Evolutionary conservation across 37 sponge, comb jelly and placozoan species (phyloP), one percentile per base, ranked within the genome.

Genomic region (Theonella swinhoei): DNA sequence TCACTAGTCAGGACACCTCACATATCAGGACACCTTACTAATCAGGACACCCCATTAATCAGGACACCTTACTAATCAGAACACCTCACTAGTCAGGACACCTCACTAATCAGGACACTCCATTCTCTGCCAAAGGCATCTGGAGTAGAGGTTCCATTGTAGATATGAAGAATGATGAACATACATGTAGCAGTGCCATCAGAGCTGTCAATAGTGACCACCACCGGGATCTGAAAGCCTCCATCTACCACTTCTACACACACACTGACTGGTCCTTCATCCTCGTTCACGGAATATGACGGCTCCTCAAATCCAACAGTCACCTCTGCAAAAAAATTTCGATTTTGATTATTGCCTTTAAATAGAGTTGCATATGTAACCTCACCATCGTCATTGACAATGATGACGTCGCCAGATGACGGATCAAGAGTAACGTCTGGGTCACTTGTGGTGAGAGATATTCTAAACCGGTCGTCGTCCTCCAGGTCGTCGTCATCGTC

Each of bases 381-480:
- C 54, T 68, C 1, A 80, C 80, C 59, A 0, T 69, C 70, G 20
- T 19, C 8, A 25, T 80, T 67, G 17, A 31, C 31, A 28, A 80
- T 80, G 36, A 11, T 69, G 36, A 80, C 70, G 5, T 39, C 25
- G 4, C 68, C 70, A 28, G 26, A 29, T 24, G 42, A 23, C 58
- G 59, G 54, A 14, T 47, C 54, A 14, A 47, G 54, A 14, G 14
- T 42, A 22, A 80, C 80, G 20, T 68, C 54, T 17, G 54, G 34
- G 33, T 80, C 80, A 8, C 5, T 30, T 14, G 26, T 75, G 8
- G 36, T 66, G 25, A 83, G 75, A 4, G n/a, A 1, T 0, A 74
- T 43, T 14, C 7, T 74, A 67, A 83, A 83, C 19, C 0, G 11
- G 67, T 83, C 83, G 4, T n/a, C 1, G 0, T 7, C 32, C 1